Evolutionary conservation across 92 coral and sea anemone species (phyloP).

Genomic region (Muricea muricata): DNA sequence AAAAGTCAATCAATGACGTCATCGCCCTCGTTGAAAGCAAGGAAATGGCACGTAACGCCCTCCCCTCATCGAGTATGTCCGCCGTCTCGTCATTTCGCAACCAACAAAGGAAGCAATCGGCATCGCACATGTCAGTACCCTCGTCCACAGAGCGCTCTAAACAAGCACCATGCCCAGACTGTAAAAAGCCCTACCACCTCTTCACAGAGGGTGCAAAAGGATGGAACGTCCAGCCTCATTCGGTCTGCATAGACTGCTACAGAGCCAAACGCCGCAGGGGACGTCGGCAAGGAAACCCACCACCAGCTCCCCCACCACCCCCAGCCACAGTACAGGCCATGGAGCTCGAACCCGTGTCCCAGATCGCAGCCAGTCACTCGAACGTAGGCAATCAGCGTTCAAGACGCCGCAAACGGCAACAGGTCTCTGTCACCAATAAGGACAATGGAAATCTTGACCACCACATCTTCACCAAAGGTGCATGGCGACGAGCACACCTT

Average conservation of each 20-base stretch:
- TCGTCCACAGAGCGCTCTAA: not conserved
- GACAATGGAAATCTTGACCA: conserved; percentile 45
- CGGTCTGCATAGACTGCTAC: conserved; percentile 50
- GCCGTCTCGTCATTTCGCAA: conserved; percentile 63
- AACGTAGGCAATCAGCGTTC: not conserved
- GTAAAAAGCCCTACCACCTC: not conserved
- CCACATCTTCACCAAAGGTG: conserved; percentile 59
- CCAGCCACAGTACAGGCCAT: conserved; percentile 5
- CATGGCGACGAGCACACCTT: conserved; percentile 59
- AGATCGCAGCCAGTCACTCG: not conserved
- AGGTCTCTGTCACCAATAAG: conserved; percentile 18
- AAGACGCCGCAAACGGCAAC: conserved; percentile 29
- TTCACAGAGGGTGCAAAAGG: conserved; percentile 8
- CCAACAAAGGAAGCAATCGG: not conserved
- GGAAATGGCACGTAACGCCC: conserved; percentile 74
- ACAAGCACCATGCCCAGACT: not conserved
- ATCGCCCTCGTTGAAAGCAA: conserved; percentile 65
- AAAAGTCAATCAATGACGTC: conserved; percentile 59
- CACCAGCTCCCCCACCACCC: not conserved
- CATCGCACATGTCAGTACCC: not conserved
- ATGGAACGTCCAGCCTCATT: conserved; percentile 4
- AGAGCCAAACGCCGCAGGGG: conserved; percentile 47
- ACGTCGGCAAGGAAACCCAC: conserved; percentile 28
- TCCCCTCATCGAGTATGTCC: conserved; percentile 61
- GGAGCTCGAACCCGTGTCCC: conserved; percentile 3